Conservation (phyloP, 2,888 invertebrate species). For the Catotricha subobsoleta region DNA sequence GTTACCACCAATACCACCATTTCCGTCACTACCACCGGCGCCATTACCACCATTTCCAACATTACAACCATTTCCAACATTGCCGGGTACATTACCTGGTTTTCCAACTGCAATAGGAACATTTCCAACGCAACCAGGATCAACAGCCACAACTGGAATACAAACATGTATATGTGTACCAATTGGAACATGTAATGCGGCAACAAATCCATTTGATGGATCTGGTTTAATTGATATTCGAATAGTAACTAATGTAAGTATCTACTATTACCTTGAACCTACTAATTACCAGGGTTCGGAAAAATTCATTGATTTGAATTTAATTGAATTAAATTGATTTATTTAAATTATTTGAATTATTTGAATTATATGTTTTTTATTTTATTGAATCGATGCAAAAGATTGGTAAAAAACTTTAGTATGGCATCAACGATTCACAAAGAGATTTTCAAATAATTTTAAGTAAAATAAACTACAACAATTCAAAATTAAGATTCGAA, state of each 20-base stretch:
- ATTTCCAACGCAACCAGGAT: neutral
- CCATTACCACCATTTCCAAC: neutral
- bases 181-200: slow-evolving; percentile 20
- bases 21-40: neutral
- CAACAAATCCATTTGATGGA: slow-evolving; percentile 26
- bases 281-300: no score
- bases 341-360: no score
- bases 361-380: no score
- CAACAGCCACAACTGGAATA: neutral
- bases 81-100: neutral
- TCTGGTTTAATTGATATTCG: slow-evolving; percentile 41
- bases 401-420: no score
- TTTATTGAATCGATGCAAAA: no score
- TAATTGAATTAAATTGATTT: no score
- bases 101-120: neutral
- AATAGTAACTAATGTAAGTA: slow-evolving; percentile 37
- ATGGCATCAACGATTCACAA: no score
- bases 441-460: no score
- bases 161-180: slow-evolving; percentile 24
- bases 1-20: neutral
- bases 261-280: no score
- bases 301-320: no score
- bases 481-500: no score
- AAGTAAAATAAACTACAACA: no score
- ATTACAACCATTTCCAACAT: neutral